Conservation (phyloP, 2,113 vertebrate genomes). For the Mola mola region DNA sequence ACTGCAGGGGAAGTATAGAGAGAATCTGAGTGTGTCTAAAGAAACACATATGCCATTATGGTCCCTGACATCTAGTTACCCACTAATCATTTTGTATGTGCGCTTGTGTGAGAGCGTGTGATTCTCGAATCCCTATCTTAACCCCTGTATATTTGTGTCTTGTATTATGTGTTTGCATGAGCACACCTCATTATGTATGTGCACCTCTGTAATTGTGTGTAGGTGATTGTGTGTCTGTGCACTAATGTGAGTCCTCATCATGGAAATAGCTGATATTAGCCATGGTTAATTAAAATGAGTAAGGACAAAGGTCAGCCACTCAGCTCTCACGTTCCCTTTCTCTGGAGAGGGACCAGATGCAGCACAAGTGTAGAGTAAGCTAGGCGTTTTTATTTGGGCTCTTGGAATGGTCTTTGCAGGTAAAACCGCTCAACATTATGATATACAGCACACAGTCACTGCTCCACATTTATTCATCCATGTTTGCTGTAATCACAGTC, state of each 20-base stretch:
- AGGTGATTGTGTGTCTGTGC: constrained; percentile 11
- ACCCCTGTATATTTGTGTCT: constrained; percentile 6
- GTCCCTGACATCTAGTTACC: constrained; percentile 70
- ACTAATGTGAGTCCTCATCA: constrained; percentile 57
- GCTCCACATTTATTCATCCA: not conserved
- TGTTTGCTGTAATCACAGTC: constrained; percentile 10
- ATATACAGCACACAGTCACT: not conserved
- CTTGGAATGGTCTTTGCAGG: constrained; percentile 5
- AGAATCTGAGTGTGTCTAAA: constrained; percentile 60
- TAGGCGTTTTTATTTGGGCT: constrained; percentile 14
- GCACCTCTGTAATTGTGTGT: not conserved
- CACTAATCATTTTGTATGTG: constrained; percentile 61
- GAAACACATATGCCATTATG: constrained; percentile 68
- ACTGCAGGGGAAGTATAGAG: constrained; percentile 22
- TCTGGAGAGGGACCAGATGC: constrained; percentile 54
- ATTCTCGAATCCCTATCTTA: constrained; percentile 14
- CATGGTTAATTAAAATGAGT: constrained; percentile 75
- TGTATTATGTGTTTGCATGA: constrained; percentile 15
- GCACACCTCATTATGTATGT: constrained; percentile 6
- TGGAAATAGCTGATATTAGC: constrained; percentile 71
- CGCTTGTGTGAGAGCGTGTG: constrained; percentile 9
- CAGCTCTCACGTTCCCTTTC: constrained; percentile 52
- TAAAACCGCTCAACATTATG: constrained; percentile 4
- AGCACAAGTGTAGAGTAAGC: constrained; percentile 34
- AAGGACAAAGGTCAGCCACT: constrained; percentile 74